Percentiles rank a stretch among this genome's conserved stretches.
Conservation (phyloP, 2,797 vertebrate species). For the Nyctibius grandis region DNA sequence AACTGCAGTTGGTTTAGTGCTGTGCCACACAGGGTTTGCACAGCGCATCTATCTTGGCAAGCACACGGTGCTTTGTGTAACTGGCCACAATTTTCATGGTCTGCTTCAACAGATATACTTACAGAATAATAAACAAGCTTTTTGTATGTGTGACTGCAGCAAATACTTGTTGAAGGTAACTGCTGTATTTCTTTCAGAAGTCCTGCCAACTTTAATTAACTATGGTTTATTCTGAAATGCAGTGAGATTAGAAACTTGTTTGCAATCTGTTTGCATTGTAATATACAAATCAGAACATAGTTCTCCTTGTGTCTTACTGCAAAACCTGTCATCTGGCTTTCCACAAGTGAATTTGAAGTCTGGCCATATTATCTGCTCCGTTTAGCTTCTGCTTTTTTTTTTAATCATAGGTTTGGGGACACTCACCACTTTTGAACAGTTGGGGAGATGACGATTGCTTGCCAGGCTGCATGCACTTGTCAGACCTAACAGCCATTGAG, state of each 20-base stretch:
- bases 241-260: background rate
- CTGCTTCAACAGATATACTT: background rate
- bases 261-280: background rate
- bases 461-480: background rate
- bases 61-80: background rate
- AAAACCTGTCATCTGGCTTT: background rate
- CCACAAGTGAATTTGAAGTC: background rate
- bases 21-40: background rate
- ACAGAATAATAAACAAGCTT: constrained; percentile 1
- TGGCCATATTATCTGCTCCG: constrained; percentile 2
- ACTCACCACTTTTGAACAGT: background rate
- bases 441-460: background rate
- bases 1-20: background rate
- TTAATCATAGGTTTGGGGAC: background rate
- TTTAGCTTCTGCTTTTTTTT: background rate
- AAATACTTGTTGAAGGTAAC: background rate
- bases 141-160: background rate
- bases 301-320: background rate
- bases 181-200: background rate
- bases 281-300: background rate
- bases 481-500: background rate
- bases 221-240: background rate
- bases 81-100: background rate
- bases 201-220: constrained; percentile 43
- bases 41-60: background rate